These are phyloP conservation scores for Amphipoea oculea DNA, from an alignment of 2,888 invertebrate species.

Conservation along the genomic window DNA sequence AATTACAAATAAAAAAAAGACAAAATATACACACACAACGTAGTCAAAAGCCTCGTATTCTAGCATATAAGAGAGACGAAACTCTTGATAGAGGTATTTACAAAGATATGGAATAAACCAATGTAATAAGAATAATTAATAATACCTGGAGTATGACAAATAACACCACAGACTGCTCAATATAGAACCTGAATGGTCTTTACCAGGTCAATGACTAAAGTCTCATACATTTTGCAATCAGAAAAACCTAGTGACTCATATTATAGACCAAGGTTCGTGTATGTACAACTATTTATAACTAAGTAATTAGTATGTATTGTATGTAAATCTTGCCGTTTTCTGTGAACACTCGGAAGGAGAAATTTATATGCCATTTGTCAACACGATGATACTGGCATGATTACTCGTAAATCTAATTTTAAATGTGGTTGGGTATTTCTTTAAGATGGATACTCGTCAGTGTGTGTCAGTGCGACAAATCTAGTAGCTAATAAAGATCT, in stretches of 20 bases:
- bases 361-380: neutral
- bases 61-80: too few species aligned
- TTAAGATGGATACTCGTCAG: neutral
- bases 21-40: too few species aligned
- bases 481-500: too few species aligned
- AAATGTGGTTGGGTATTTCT: neutral
- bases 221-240: constrained; percentile 38
- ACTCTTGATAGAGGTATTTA: neutral
- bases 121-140: too few species aligned
- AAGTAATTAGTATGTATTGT: constrained; percentile 45
- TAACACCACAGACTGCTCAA: neutral
- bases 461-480: too few species aligned
- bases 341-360: constrained; percentile 19
- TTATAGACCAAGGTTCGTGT: constrained; percentile 15
- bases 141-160: too few species aligned
- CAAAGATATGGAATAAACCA: neutral
- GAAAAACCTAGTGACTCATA: constrained; percentile 34
- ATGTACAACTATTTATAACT: constrained; percentile 28
- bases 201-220: constrained; percentile 40
- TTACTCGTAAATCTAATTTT: neutral
- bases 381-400: neutral
- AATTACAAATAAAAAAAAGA: too few species aligned
- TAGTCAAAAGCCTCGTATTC: too few species aligned
- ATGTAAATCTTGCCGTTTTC: constrained; percentile 35
- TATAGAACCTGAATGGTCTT: neutral